Conservation (phyloP, 2,113 vertebrate genomes). For the Mastomys coucha region DNA sequence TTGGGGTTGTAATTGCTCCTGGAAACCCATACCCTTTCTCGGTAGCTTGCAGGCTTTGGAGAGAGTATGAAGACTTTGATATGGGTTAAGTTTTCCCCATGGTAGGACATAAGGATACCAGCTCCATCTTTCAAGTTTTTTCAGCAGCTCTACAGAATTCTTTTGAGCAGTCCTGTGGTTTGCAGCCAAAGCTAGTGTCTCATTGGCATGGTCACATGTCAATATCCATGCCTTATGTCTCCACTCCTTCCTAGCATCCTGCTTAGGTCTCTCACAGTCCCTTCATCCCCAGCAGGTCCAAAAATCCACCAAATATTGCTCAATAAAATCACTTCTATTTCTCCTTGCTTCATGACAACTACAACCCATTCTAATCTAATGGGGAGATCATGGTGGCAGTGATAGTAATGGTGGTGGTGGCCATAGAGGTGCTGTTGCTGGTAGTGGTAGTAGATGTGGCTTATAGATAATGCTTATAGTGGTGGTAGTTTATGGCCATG, state of each 20-base stretch:
- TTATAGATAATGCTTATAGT: not conserved
- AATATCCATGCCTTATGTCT: not conserved
- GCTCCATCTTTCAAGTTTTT: not conserved
- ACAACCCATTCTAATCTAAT: accelerated
- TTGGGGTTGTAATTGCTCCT: no score
- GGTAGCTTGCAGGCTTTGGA: not conserved
- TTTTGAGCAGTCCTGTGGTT: not conserved
- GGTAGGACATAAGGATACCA: not conserved
- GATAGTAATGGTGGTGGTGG: not conserved
- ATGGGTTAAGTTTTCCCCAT: not conserved
- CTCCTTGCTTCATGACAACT: not conserved
- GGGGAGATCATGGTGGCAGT: not conserved
- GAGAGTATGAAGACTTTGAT: not conserved
- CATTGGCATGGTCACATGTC: accelerated
- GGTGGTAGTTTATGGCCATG: not conserved
- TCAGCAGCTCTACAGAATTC: not conserved
- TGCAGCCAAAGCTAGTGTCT: not conserved
- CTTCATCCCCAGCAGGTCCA: not conserved
- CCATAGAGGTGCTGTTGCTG: not conserved
- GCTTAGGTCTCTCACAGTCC: no score
- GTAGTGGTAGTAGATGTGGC: not conserved
- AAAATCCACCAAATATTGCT: not conserved
- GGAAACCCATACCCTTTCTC: not conserved
- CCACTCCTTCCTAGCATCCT: not conserved
- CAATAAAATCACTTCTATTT: not conserved